Base-by-base conservation (phyloP, 53 echinoderm and acorn worm genomes). In the Apostichopus leukothele region DNA sequence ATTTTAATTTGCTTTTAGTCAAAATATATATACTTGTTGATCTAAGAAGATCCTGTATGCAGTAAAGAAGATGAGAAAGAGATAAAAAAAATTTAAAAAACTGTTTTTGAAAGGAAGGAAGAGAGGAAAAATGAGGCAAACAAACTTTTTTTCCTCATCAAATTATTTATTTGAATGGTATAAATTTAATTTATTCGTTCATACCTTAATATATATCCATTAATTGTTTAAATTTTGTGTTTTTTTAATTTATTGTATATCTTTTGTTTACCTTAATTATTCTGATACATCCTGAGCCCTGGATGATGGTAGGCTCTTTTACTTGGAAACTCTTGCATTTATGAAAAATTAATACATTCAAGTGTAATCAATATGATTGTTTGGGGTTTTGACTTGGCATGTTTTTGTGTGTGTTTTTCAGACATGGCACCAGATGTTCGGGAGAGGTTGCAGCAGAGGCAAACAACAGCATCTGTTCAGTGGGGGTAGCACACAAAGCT, bases 401-500 rank as follows among this genome's bases (percentile, higher is more conserved):
- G 39, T 39, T 39, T 39, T 2, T 39, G 39, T 39, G 39, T 39
- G 25, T 25, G 0, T 39, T 83, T 89, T 88, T 6, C 86, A 97
- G 98, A 76, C 98, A 97, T 90, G 98, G 98, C 50, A 97, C 98
- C 23, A 88, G 98, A 23, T 97, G 98, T 88, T 95, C 98, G 25
- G 98, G 98, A 50, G 98, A 95, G 52, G 95, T 97, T 14, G 93
- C 95, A 18, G 95, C 95, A 89, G 92, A 94, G 54, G 95, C 95
- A 16, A 92, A 94, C 60, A 97, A 95, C 66, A 86, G 71, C 50
- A 75, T 94, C 22, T 97, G 98, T 89, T 93, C 95, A 76, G 95
- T 97, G 14, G 98, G 98, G 23, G 88, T 95, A 25, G 98, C 98
- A 16, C 94, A 90, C 75, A 91, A 91, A 75, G 94, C 98, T 77